Evolutionary conservation across 2,888 invertebrate genomes (phyloP).

Genomic region (Octodonta nipae): DNA sequence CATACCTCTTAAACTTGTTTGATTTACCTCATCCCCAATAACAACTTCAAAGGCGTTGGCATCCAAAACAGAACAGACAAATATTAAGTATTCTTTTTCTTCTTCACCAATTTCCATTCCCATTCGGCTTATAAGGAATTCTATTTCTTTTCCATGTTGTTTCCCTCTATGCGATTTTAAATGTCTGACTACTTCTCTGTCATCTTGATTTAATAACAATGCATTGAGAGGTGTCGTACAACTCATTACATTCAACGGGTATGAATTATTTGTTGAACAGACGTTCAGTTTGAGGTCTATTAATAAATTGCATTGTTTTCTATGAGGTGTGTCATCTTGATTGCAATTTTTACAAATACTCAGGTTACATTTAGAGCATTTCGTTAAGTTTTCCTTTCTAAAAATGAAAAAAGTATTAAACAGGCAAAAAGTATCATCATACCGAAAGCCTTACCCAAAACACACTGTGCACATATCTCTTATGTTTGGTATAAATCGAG

Average conservation of each 20-base stretch:
- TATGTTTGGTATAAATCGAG: constrained; percentile 42
- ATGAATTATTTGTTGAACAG: no score
- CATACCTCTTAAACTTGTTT: constrained; percentile 33
- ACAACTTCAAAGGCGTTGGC: constrained; percentile 55
- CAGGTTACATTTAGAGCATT: constrained; percentile 47
- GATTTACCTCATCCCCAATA: constrained; percentile 33
- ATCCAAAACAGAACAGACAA: constrained; percentile 48
- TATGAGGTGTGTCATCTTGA: no score
- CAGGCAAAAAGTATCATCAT: neutral
- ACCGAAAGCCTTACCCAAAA: constrained; percentile 35
- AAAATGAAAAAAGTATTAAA: constrained; percentile 14
- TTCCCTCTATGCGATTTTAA: constrained; percentile 35
- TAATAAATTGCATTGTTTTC: no score
- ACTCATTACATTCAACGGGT: no score
- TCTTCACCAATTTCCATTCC: constrained; percentile 39
- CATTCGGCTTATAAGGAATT: constrained; percentile 37
- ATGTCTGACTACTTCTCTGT: constrained; percentile 39
- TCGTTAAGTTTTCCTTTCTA: constrained; percentile 30
- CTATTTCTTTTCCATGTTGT: constrained; percentile 46
- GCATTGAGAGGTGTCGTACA: constrained; percentile 37
- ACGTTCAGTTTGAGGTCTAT: no score
- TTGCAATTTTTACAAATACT: no score
- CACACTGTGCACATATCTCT: constrained; percentile 52
- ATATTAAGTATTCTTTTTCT: constrained; percentile 46
- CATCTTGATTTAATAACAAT: constrained; percentile 33